Evolutionary conservation across 2,888 invertebrate genomes (phyloP).

Genomic region (Cacoxenus indagator): DNA sequence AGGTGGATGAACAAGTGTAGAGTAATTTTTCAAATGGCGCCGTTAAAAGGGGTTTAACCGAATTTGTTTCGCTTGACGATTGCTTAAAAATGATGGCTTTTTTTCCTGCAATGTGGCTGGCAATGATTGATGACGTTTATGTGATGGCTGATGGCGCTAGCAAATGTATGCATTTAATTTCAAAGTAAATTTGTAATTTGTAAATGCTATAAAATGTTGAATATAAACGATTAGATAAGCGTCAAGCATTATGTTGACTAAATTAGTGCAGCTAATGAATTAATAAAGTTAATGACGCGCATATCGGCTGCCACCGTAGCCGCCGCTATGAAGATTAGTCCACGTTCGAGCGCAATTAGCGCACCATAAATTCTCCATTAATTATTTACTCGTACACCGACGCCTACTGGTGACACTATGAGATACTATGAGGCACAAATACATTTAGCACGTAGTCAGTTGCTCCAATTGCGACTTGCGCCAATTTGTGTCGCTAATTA

Average conservation of each 20-base stretch:
- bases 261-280: background rate
- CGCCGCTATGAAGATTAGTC: background rate
- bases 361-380: conserved; percentile 54
- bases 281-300: background rate
- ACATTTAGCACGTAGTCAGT: conserved; percentile 21
- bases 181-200: too few relatives aligned
- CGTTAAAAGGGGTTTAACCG: conserved; percentile 27
- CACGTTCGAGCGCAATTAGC: conserved; percentile 45
- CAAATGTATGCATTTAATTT: too few relatives aligned
- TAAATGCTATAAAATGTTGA: background rate
- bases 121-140: conserved; percentile 66
- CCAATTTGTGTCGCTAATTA: conserved; percentile 69
- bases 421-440: conserved; percentile 11
- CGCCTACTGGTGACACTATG: background rate
- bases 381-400: conserved; percentile 40
- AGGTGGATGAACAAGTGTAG: conserved; percentile 50
- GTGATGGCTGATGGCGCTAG: conserved; percentile 28
- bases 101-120: conserved; percentile 23
- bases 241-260: background rate
- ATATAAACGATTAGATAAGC: too few relatives aligned
- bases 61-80: background rate
- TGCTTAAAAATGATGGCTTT: background rate
- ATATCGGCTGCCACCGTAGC: background rate
- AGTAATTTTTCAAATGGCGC: conserved; percentile 62
- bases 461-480: conserved; percentile 23